phyloP scores from a whole-genome alignment of 2,888 invertebrate species.

The Drosophila nr. fundita region DNA sequence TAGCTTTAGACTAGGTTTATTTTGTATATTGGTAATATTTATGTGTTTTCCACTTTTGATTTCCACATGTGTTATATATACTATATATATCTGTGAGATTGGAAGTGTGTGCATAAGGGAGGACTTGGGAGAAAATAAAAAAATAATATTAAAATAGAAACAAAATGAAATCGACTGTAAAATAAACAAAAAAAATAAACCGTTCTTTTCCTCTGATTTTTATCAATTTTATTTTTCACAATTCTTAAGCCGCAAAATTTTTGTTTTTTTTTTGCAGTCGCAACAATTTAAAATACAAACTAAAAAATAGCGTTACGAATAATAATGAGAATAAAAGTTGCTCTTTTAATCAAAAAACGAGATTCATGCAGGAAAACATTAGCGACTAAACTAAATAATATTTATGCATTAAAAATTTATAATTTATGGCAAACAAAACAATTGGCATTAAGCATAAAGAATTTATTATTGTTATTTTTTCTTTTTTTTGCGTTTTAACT shows the following conservation, averaged over 20 bases:
- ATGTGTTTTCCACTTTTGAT: constrained; percentile 19
- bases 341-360: constrained; percentile 55
- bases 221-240: constrained; percentile 46
- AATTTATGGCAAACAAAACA: constrained; percentile 72
- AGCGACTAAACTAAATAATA: constrained; percentile 56
- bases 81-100: constrained; percentile 11
- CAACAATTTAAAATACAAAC: constrained; percentile 51
- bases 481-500: constrained; percentile 24
- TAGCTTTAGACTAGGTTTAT: constrained; percentile 31
- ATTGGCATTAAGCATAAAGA: constrained; percentile 57
- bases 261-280: constrained; percentile 9
- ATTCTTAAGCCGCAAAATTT: constrained; percentile 33
- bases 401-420: constrained; percentile 22
- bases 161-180: constrained; percentile 9
- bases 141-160: not conserved
- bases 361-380: constrained; percentile 54
- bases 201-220: constrained; percentile 23
- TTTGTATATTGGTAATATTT: constrained; percentile 6
- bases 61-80: constrained; percentile 24
- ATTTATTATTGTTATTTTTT: constrained; percentile 33
- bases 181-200: constrained; percentile 42
- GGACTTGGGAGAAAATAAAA: not conserved
- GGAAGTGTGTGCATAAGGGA: constrained; percentile 14
- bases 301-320: constrained; percentile 21
- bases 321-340: constrained; percentile 28